Base-by-base conservation (phyloP, 2,113 vertebrate species). In the Cairina moschata region DNA sequence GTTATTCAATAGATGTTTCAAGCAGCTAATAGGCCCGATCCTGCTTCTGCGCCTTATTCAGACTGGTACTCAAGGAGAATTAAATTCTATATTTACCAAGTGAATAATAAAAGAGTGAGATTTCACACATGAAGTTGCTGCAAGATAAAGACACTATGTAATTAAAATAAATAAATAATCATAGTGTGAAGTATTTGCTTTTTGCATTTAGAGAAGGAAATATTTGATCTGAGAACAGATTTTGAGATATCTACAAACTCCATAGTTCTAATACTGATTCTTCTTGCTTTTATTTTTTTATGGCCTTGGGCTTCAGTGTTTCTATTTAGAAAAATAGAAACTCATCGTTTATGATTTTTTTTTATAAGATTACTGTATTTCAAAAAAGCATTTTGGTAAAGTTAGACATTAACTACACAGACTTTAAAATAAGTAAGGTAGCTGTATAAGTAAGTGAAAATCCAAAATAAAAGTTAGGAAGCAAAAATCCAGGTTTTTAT, bases 11-110 rank as follows among this genome's bases (percentile, higher is more conserved):
- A 83, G 42, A 82, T 59, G 88, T 34, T 95, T 67, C 83, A 81
- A 55, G 92, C 83, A 86, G 94, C 86, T 84, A 38, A 88, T 72
- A 90, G 94, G 92, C 88, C 95, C 42, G 0, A 95, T 96, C 83
- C 94, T 92, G 94, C 91, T 88, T 92, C 56, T 75, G 73, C 78
- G 26, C 86, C 80, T 88, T n/a, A 84, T 65, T 88, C 83, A 86
- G 65, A 88, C 83, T 78, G 83, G 86, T 93, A 16, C 91, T 92
- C 77, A 42, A 91, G 77, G 20, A 95, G 88, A 93, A 91, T 89
- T 86, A 91, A 96, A 86, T 83, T 93, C 83, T 86, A 38, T 95
- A 88, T 68, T 80, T 69, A 75, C 3, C 25, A 77, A 84, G 56
- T 55, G 88, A 89, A 83, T 65, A 93, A 86, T n/a, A 42, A 66